These are phyloP conservation scores for Sciurus niger DNA, from an alignment of 2,113 vertebrate species.

Conservation along the genomic window DNA sequence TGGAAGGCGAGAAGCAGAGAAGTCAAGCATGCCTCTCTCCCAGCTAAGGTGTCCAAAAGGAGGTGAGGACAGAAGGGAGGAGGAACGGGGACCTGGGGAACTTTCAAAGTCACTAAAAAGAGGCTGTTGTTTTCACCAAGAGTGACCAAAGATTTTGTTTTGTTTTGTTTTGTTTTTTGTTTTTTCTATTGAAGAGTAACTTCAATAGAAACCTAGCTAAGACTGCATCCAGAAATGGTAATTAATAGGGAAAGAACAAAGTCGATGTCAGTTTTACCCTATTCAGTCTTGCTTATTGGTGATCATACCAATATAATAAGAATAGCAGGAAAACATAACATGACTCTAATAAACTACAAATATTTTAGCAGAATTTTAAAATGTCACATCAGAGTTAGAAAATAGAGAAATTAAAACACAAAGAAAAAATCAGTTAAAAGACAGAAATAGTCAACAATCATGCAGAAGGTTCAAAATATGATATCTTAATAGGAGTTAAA, in stretches of 20 bases:
- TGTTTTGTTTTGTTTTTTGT: not conserved
- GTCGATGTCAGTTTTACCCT: not conserved
- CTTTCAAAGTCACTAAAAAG: not conserved
- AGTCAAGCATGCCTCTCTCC: not conserved
- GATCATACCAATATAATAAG: not conserved
- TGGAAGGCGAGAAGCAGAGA: not conserved
- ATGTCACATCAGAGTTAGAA: not conserved
- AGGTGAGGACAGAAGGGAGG: not conserved
- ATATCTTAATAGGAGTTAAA: not conserved
- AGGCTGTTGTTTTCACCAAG: not conserved
- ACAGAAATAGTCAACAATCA: not conserved
- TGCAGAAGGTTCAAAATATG: not conserved
- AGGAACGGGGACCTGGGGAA: not conserved
- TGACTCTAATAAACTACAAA: not conserved
- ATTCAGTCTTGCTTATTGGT: not conserved
- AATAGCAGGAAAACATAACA: not conserved
- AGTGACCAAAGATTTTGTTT: not conserved
- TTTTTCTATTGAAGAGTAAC: not conserved
- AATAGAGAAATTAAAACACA: not conserved
- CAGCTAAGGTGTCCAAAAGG: not conserved
- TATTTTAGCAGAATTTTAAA: not conserved
- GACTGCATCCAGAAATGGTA: not conserved
- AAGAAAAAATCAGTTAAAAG: not conserved
- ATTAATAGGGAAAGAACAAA: constrained; percentile 51
- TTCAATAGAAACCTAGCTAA: not conserved